Evolutionary conservation across 2,113 vertebrate genomes (phyloP).

Genomic region (Cariama cristata): DNA sequence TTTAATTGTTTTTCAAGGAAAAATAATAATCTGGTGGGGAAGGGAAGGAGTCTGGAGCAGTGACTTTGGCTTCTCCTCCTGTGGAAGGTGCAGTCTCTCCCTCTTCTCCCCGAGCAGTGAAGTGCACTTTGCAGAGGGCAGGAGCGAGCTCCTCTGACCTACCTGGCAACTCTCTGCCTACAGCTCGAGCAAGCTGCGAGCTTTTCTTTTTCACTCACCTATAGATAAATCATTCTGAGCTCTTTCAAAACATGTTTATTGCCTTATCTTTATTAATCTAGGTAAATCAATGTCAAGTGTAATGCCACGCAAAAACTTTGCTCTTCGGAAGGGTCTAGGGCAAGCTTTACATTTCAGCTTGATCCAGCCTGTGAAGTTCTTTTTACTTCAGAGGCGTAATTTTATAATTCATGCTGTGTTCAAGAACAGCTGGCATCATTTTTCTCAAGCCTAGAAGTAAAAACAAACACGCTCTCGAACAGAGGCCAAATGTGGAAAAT

Average conservation of each 20-base stretch:
- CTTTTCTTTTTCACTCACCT: not conserved
- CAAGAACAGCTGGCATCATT: conserved; percentile 25
- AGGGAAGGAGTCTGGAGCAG: not conserved
- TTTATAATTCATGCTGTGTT: not conserved
- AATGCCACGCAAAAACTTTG: not conserved
- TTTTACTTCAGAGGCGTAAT: not conserved
- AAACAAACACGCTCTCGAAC: not conserved
- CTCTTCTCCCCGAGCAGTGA: not conserved
- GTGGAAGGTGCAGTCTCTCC: not conserved
- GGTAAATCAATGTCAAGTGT: not conserved
- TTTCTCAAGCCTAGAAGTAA: conserved; percentile 31
- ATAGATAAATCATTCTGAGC: not conserved
- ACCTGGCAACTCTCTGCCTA: conserved; percentile 16
- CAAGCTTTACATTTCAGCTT: not conserved
- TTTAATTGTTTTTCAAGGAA: not conserved
- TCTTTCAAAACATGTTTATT: not conserved
- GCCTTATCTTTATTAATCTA: not conserved
- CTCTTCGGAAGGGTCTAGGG: not conserved
- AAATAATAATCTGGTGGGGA: not conserved
- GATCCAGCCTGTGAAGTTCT: not conserved
- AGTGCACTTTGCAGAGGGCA: not conserved
- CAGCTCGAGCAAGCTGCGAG: not conserved
- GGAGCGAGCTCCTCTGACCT: not conserved
- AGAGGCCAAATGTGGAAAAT: conserved; percentile 47
- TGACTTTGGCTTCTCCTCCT: not conserved